Conservation (phyloP, 2,113 vertebrate genomes). For the Monopterus albus region DNA sequence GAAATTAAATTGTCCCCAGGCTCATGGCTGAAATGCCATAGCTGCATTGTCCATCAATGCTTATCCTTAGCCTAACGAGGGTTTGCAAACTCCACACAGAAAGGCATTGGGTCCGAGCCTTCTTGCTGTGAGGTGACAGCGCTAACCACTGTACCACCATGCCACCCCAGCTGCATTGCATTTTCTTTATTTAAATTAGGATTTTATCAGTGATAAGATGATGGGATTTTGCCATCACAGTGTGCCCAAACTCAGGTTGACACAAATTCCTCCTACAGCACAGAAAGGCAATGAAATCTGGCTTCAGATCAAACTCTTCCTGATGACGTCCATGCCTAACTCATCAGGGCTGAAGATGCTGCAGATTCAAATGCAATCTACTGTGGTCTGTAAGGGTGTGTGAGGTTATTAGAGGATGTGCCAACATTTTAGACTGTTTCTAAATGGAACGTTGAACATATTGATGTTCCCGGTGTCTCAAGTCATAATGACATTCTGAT, state of each 20-base stretch:
- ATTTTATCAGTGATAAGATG: conserved; percentile 57
- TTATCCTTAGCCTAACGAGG: too few relatives aligned
- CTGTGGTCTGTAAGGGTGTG: background rate
- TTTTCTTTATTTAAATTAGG: conserved; percentile 41
- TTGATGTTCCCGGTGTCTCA: too few relatives aligned
- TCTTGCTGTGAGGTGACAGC: too few relatives aligned
- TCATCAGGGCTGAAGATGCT: conserved; percentile 15
- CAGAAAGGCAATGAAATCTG: conserved; percentile 21
- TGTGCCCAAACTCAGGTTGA: conserved; percentile 6
- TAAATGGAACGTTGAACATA: background rate
- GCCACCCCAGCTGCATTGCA: conserved; percentile 18
- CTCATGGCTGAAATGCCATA: too few relatives aligned
- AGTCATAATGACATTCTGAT: too few relatives aligned
- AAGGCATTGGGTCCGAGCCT: too few relatives aligned
- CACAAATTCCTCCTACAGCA: conserved; percentile 5
- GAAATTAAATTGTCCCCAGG: too few relatives aligned
- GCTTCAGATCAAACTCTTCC: conserved; percentile 20
- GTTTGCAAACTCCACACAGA: too few relatives aligned
- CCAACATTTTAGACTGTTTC: background rate
- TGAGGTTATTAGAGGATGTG: background rate
- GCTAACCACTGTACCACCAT: too few relatives aligned
- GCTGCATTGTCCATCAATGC: too few relatives aligned
- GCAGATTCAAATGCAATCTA: conserved; percentile 18
- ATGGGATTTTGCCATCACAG: conserved; percentile 43
- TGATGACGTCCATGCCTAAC: conserved; percentile 30